Evolutionary conservation across 2,888 invertebrate species (phyloP), one percentile per base, ranked within the genome.

Genomic region (Mylabris sibirica): DNA sequence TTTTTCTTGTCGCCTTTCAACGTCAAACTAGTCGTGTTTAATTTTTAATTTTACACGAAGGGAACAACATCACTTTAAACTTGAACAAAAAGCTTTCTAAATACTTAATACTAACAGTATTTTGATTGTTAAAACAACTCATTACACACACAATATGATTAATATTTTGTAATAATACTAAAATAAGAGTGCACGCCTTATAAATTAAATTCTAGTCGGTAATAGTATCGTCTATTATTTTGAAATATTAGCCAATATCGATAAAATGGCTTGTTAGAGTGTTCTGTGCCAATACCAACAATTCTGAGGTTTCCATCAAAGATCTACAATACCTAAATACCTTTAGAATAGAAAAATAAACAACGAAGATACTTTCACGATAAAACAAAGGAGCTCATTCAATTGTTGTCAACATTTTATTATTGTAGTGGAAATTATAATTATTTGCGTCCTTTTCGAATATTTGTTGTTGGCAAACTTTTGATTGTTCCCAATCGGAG

Each of bases 1-100:
- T 67, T 67, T 67, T 60, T 60, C 60, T 26, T 60, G 30, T 30
- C 8, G 60, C 20, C 60, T 26, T 30, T 60, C 34, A 35, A 30
- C 11, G 20, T n/a, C 4, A 22, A 60, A 60, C 34, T 12, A 17
- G 59, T 59, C 22, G 5, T 14, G 26, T 4, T 34, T 5, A 60
- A 60, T 60, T 30, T 30, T 60, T 30, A 49, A 49, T 49, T 17
- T 20, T 49, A 9, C 20, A 49, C 20, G 49, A 11, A 49, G 3
- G 22, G 20, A 49, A 20, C 49, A 20, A 20, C 44, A n/a, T 44
- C 44, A 49, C 11, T 49, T 49, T 22, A 20, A 49, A 49, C 30
- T 30, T 8, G 30, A 30, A 30, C 30, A 30, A 30, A 30, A 30
- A 30, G 5, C 30, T 30, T 30, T 30, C 30, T 30, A 30, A 30